Conservation (phyloP, 2,797 vertebrate species). For the Gobionotothen gibberifrons region DNA sequence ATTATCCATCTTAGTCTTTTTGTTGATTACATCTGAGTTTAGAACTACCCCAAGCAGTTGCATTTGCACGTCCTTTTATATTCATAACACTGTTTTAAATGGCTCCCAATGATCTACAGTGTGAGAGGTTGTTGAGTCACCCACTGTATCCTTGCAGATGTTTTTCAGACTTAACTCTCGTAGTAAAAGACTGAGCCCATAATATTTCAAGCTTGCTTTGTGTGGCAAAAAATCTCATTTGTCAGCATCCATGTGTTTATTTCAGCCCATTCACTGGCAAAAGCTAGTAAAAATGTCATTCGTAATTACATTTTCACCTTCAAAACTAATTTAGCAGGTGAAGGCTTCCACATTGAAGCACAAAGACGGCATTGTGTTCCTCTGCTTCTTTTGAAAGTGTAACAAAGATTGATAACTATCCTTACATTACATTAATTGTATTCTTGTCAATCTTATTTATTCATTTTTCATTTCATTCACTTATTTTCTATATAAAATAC, state of each 20-base stretch:
- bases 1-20: background rate
- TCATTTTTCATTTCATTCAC: too few relatives aligned
- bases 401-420: background rate
- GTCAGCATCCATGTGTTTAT: background rate
- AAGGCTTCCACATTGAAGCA: background rate
- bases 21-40: background rate
- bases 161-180: background rate
- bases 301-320: background rate
- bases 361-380: background rate
- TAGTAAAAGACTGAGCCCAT: background rate
- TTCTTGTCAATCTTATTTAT: too few relatives aligned
- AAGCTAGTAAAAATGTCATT: background rate
- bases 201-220: too few relatives aligned
- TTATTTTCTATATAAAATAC: too few relatives aligned
- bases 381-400: background rate
- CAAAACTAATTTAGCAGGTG: background rate
- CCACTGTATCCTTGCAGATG: slow-evolving; percentile 6
- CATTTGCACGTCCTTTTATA: background rate
- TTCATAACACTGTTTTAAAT: background rate
- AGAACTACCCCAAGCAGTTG: background rate
- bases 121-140: background rate
- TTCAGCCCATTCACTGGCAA: background rate
- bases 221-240: background rate
- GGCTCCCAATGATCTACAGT: background rate
- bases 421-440: too few relatives aligned